phyloP scores from a whole-genome alignment of 1,140 invertebrate species.

The Drosophila biarmipes region DNA sequence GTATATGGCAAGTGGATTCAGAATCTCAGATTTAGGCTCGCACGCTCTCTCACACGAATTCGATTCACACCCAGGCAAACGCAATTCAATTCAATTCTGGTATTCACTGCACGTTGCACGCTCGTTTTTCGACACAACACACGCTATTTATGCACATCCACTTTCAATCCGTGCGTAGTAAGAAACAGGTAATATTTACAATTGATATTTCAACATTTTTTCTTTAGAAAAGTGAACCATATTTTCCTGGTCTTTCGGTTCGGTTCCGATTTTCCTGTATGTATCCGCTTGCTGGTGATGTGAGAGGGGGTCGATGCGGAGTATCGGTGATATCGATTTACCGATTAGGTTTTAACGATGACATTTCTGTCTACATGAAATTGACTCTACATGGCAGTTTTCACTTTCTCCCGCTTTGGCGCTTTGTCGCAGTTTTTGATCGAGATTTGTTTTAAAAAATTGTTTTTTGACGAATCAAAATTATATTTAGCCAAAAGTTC shows the following conservation, averaged over 20 bases:
- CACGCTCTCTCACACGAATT: slow-evolving; percentile 74
- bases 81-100: slow-evolving; percentile 54
- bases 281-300: slow-evolving; percentile 16
- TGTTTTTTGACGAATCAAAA: no score
- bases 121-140: slow-evolving; percentile 71
- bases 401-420: no score
- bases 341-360: no score
- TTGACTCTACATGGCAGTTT: no score
- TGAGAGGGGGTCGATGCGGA: no score
- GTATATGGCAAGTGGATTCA: slow-evolving; percentile 52
- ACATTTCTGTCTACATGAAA: no score
- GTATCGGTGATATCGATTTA: no score
- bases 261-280: slow-evolving; percentile 40
- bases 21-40: slow-evolving; percentile 25
- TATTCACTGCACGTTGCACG: slow-evolving; percentile 70
- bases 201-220: slow-evolving; percentile 66
- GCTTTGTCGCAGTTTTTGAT: no score
- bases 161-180: slow-evolving; percentile 74
- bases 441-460: no score
- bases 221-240: slow-evolving; percentile 57
- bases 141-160: slow-evolving; percentile 68
- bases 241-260: slow-evolving; percentile 24
- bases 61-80: slow-evolving; percentile 78
- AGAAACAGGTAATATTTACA: slow-evolving; percentile 76
- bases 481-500: no score